Percentiles rank a stretch among this genome's conserved stretches.
Evolutionary conservation across 2,888 invertebrate species (phyloP).

Genomic region (Hydrotaea cyrtoneurina): DNA sequence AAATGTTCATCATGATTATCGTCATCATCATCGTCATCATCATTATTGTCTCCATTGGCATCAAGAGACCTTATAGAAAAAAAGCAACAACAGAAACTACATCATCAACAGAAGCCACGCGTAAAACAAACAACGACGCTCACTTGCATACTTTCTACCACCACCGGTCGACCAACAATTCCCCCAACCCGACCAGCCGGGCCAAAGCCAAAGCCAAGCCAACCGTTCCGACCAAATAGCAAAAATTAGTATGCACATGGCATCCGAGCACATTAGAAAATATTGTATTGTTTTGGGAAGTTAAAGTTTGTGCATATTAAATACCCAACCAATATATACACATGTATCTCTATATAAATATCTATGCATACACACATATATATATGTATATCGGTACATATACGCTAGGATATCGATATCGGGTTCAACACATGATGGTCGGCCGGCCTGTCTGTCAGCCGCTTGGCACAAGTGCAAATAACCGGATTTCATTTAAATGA

Average conservation of each 20-base stretch:
- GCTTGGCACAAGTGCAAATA: constrained; percentile 30
- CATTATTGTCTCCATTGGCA: background rate
- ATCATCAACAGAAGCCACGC: constrained; percentile 40
- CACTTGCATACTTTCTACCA: background rate
- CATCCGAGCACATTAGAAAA: constrained; percentile 41
- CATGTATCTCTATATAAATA: background rate
- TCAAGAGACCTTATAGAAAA: background rate
- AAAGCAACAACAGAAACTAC: constrained; percentile 41
- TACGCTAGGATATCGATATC: background rate
- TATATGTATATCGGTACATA: constrained; percentile 1
- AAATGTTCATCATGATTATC: too few species aligned
- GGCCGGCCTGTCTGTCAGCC: too few species aligned
- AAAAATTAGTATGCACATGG: constrained; percentile 40
- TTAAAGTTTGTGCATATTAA: constrained; percentile 53
- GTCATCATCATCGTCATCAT: background rate
- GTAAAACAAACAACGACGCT: constrained; percentile 40
- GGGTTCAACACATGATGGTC: constrained; percentile 20
- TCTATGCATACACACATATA: background rate
- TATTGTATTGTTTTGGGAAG: constrained; percentile 48
- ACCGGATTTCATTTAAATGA: constrained; percentile 38
- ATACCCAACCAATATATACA: constrained; percentile 22
- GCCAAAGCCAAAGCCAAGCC: constrained; percentile 34
- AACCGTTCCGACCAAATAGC: background rate
- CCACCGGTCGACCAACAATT: background rate
- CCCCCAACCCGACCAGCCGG: constrained; percentile 8